These are phyloP conservation scores for Diceros bicornis DNA, from an alignment of 2,797 vertebrate species.

Conservation along the genomic window DNA sequence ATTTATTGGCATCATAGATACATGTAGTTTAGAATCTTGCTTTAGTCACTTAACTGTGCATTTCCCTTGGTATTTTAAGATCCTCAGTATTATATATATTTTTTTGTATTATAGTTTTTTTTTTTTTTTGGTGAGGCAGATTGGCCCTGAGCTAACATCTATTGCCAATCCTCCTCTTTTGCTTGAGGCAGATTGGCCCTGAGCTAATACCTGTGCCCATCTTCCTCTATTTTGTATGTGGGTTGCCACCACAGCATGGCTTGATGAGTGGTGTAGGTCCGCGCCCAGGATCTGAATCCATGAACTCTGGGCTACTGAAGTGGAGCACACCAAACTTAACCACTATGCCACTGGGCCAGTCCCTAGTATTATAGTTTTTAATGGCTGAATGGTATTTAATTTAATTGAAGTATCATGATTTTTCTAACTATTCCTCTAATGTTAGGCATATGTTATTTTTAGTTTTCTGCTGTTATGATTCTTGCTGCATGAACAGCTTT, in stretches of 20 bases:
- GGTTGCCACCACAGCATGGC: too few species aligned
- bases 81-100: not conserved
- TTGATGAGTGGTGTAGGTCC: too few species aligned
- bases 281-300: too few species aligned
- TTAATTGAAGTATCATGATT: not conserved
- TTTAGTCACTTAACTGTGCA: not conserved
- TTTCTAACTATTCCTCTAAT: constrained; percentile 57
- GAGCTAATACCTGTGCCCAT: too few species aligned
- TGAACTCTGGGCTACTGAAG: too few species aligned
- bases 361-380: constrained; percentile 7
- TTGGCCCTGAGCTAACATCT: too few species aligned
- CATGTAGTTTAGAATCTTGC: not conserved
- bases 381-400: constrained; percentile 40
- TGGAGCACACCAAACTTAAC: too few species aligned
- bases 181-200: too few species aligned
- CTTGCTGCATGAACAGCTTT: not conserved
- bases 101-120: not conserved
- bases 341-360: too few species aligned
- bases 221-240: too few species aligned
- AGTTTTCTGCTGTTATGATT: constrained; percentile 27
- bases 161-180: too few species aligned
- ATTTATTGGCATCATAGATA: not conserved
- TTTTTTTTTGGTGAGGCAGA: not conserved
- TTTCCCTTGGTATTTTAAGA: constrained; percentile 5
- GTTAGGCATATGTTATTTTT: constrained; percentile 30